phyloP scores from a whole-genome alignment of 2,888 invertebrate species.

The Amblyjoppa fuscipennis region DNA sequence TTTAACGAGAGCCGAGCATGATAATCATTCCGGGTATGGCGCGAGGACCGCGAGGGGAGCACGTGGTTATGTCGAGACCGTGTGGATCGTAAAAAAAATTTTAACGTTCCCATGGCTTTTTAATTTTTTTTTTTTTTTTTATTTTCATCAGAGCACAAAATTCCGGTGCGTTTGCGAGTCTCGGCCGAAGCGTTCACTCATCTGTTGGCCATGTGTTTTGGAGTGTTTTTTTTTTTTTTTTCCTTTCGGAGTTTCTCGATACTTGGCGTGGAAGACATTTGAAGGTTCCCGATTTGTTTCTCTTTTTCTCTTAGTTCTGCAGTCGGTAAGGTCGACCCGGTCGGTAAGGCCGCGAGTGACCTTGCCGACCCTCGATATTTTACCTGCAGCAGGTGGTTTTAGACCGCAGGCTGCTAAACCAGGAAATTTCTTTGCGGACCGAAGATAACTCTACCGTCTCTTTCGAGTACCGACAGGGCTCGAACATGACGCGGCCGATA shows the following conservation, averaged over 20 bases:
- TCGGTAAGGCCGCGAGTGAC: conserved; percentile 5
- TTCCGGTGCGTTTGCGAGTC: neutral
- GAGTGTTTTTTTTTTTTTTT: conserved; percentile 50
- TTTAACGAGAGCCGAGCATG: neutral
- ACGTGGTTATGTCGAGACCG: conserved; percentile 46
- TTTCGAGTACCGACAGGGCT: neutral
- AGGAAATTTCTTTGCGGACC: neutral
- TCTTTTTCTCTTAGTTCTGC: neutral
- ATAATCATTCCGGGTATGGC: conserved; percentile 10
- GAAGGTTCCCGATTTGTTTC: conserved; percentile 1
- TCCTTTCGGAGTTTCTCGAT: neutral
- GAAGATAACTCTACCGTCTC: neutral
- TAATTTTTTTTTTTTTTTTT: conserved; percentile 30
- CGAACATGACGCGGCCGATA: neutral
- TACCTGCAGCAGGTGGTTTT: neutral
- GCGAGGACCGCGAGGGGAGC: neutral
- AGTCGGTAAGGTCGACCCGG: neutral
- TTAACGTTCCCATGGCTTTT: conserved; percentile 42
- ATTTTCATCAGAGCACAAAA: conserved; percentile 8
- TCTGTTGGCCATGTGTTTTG: conserved; percentile 46
- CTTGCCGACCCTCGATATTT: neutral
- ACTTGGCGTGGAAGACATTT: neutral
- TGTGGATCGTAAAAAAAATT: conserved; percentile 39
- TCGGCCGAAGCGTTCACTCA: conserved; percentile 39
- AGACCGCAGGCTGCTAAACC: neutral